Percentiles rank a stretch among this genome's conserved stretches.
Conservation (phyloP, 92 coral and sea anemone species). For the Parazoanthus atlanticus region DNA sequence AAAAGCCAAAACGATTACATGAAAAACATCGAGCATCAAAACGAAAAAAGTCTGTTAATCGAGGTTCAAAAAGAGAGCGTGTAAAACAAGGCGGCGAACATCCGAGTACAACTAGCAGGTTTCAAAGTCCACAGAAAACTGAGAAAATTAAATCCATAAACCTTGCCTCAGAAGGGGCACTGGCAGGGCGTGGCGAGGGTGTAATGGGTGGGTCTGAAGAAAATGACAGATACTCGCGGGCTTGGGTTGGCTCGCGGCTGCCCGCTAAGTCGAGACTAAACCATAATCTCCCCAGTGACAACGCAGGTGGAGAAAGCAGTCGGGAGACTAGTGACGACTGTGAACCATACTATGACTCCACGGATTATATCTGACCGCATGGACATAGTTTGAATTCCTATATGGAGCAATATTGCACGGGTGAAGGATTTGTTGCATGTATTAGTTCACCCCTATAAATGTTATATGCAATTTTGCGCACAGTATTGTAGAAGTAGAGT, state of each 20-base stretch:
- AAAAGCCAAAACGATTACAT: not conserved
- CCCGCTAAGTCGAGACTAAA: not conserved
- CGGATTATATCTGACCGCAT: constrained; percentile 14
- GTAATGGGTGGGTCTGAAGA: not conserved
- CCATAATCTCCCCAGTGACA: constrained; percentile 10
- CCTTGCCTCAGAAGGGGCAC: not conserved
- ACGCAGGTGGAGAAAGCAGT: constrained; percentile 39
- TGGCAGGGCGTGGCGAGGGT: too few species aligned
- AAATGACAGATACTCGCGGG: not conserved
- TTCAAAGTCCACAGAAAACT: not conserved
- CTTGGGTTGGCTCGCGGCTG: not conserved
- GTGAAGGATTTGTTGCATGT: too few species aligned
- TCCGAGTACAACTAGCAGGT: not conserved
- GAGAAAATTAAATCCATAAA: not conserved
- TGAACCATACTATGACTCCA: constrained; percentile 32
- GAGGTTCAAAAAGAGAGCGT: constrained; percentile 16
- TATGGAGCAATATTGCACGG: too few species aligned
- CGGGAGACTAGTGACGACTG: constrained; percentile 35
- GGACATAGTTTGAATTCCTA: not conserved
- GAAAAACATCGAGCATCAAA: constrained; percentile 17
- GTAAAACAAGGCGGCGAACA: not conserved
- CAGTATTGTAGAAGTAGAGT: too few species aligned
- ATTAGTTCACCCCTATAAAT: too few species aligned
- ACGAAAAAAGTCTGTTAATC: constrained; percentile 24
- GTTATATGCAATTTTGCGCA: too few species aligned